phyloP scores from a whole-genome alignment of 2,797 vertebrate species.

The Chaenodraco wilsoni region DNA sequence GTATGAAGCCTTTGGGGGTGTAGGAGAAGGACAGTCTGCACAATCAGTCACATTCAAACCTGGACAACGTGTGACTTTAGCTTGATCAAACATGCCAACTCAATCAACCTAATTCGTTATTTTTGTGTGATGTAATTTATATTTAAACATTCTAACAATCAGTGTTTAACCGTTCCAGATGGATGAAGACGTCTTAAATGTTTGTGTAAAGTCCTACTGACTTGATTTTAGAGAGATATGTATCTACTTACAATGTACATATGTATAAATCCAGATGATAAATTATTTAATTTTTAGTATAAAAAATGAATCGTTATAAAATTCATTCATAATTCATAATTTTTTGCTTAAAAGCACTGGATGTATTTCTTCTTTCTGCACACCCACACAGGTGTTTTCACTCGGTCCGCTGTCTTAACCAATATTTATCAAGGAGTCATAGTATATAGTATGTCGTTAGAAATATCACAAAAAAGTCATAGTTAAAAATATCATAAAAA shows the following conservation, averaged over 20 bases:
- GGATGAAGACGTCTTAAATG: conserved; percentile 8
- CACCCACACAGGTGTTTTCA: too few species aligned
- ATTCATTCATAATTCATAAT: not conserved
- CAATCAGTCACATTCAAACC: conserved; percentile 79
- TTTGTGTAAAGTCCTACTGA: conserved; percentile 15
- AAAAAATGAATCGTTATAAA: not conserved
- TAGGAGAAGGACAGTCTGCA: conserved; percentile 82
- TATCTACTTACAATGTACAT: conserved; percentile 38
- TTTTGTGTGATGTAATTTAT: conserved; percentile 1
- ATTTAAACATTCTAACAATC: conserved; percentile 6
- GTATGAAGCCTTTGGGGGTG: conserved; percentile 89
- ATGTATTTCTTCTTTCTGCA: too few species aligned
- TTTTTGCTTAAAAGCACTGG: too few species aligned
- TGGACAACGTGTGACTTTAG: conserved; percentile 93
- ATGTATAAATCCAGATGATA: conserved; percentile 28
- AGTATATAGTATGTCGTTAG: not conserved
- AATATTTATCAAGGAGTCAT: not conserved
- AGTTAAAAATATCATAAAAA: not conserved
- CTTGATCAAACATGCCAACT: conserved; percentile 71
- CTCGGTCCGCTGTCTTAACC: too few species aligned
- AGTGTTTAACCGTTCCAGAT: not conserved
- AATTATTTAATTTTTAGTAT: conserved; percentile 25
- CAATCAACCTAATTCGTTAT: not conserved
- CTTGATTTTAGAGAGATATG: conserved; percentile 17
- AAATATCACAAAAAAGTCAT: not conserved